These are phyloP conservation scores for Leptopilina clavipes DNA, from an alignment of 1,140 invertebrate species.

Conservation along the genomic window DNA sequence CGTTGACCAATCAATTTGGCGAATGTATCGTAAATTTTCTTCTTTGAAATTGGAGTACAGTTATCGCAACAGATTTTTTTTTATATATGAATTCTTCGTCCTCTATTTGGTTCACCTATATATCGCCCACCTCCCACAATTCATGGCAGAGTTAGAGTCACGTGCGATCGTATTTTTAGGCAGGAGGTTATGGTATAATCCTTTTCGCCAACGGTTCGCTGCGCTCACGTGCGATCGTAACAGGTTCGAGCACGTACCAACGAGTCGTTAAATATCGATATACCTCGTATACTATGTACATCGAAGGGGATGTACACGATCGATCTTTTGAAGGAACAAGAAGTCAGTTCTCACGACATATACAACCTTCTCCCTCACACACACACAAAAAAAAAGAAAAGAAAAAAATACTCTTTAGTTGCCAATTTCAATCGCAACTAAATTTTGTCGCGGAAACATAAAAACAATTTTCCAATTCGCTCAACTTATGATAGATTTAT, in stretches of 20 bases:
- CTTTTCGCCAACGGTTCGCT: constrained; percentile 37
- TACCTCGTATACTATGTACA: constrained; percentile 47
- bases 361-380: background rate
- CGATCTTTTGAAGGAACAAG: constrained; percentile 29
- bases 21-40: background rate
- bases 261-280: constrained; percentile 57
- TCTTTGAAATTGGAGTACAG: background rate
- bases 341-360: constrained; percentile 32
- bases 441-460: too few species aligned
- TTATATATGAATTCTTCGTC: background rate
- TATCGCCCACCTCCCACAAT: constrained; percentile 14
- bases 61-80: constrained; percentile 17
- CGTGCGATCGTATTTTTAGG: constrained; percentile 34
- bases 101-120: background rate
- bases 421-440: too few species aligned
- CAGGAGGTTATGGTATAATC: constrained; percentile 32
- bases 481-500: too few species aligned
- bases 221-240: constrained; percentile 55
- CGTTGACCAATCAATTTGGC: background rate
- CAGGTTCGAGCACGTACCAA: constrained; percentile 55
- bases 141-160: constrained; percentile 5
- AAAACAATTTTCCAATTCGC: too few species aligned
- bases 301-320: constrained; percentile 48
- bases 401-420: too few species aligned
- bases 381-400: too few species aligned